Evolutionary conservation across 2,888 invertebrate genomes (phyloP), one percentile per base, ranked within the genome.

Genomic region (Stramonita haemastoma): DNA sequence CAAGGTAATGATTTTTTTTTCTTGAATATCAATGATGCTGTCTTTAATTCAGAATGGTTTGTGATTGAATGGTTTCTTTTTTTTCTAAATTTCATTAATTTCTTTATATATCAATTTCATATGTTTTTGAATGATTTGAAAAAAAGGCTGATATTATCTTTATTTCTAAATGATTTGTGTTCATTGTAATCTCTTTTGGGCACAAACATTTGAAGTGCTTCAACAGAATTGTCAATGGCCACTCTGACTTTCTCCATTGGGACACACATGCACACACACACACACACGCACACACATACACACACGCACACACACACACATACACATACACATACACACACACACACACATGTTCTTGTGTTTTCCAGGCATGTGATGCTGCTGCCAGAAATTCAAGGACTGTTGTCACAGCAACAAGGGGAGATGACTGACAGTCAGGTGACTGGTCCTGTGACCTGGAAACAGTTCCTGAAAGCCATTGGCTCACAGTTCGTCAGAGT

Each of bases 331-430:
- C 70, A 70, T 26, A 22, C 70, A 70, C 70, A 70, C 70, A 70
- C n/a, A 70, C 70, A 70, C 0, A 22, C 70, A 70, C 70, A 26
- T n/a, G n/a, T 85, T 60, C 36, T 87, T 87, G 86, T 70, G 79
- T 60, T 36, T 87, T 91, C 0, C 88, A 93, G 93, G 83, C 88
- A 89, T 36, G 90, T 92, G 56, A 15, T 92, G 32, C 89, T 89
- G 86, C 79, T 93, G 56, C 79, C 87, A 22, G 91, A 91, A 73
- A 91, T 92, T 13, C 6, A n/a, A 15, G 36, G 19, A 29, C 29
- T 34, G 11, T 29, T 29, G 70, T 90, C 92, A 15, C 87, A 88
- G 4, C 85, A 90, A 46, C 89, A 87, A 1, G 60, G 81, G 32
- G 83, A 87, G 2, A 77, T 26, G 26, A 34, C 34, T 11, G 17